Percentiles rank a stretch among this genome's conserved stretches.
These are phyloP conservation scores for Myocastor coypus DNA, from an alignment of 2,113 vertebrate genomes.

Conservation along the genomic window DNA sequence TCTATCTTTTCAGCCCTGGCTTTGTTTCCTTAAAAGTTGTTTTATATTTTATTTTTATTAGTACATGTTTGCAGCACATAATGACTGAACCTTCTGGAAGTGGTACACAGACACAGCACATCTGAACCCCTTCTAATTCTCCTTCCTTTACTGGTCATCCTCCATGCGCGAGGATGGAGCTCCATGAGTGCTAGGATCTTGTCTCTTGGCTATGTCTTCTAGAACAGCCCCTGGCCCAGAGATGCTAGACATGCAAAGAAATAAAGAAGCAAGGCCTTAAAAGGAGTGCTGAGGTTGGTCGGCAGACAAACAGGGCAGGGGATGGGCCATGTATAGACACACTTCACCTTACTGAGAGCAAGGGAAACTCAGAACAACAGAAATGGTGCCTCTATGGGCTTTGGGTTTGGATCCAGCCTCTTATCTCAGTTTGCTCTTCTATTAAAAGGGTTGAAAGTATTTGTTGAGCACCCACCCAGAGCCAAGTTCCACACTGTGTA, in stretches of 20 bases:
- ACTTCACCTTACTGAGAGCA: background rate
- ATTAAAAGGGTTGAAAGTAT: background rate
- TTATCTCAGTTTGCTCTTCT: background rate
- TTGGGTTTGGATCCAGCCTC: background rate
- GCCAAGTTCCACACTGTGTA: background rate
- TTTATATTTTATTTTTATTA: background rate
- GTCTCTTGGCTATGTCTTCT: background rate
- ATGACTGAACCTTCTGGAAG: background rate
- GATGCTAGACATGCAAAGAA: background rate
- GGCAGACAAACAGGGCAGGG: background rate
- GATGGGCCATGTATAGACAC: rapidly evolving
- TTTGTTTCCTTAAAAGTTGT: background rate
- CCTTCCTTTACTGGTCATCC: background rate
- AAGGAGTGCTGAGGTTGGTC: background rate
- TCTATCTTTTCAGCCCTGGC: too few species aligned
- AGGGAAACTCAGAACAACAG: background rate
- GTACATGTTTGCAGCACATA: background rate
- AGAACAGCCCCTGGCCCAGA: background rate
- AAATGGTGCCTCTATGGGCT: background rate
- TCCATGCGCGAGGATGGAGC: background rate
- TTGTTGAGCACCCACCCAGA: background rate
- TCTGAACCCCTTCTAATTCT: background rate
- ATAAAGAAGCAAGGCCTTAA: background rate
- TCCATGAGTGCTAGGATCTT: background rate
- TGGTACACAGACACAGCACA: background rate